Evolutionary conservation across 2,797 vertebrate genomes (phyloP).

Genomic region (Eremophila alpestris): DNA sequence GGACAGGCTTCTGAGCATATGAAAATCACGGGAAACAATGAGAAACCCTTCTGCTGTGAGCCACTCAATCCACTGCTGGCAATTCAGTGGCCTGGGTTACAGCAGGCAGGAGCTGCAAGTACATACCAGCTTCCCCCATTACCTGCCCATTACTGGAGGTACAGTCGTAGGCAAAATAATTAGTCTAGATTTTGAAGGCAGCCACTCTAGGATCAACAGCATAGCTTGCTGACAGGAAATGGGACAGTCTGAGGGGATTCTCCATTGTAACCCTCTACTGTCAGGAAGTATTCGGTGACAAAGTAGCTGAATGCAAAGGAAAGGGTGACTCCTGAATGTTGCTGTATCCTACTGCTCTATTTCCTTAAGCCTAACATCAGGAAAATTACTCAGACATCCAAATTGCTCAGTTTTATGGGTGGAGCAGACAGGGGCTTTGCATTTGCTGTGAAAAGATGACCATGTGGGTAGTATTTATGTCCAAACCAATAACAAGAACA

Average conservation of each 20-base stretch:
- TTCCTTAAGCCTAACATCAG: neutral
- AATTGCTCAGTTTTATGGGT: neutral
- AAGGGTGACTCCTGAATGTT: neutral
- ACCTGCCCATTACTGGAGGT: neutral
- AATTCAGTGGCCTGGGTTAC: neutral
- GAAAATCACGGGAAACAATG: neutral
- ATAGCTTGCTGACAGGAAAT: neutral
- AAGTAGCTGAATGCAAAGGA: neutral
- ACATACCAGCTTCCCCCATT: neutral
- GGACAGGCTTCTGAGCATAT: neutral
- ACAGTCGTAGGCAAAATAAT: neutral
- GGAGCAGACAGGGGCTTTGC: neutral
- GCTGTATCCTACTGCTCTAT: neutral
- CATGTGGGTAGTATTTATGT: neutral
- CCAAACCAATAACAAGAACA: neutral
- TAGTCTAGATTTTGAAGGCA: neutral
- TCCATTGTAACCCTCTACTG: neutral
- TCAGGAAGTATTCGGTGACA: neutral
- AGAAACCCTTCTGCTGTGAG: neutral
- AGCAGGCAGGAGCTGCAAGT: neutral
- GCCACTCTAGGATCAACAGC: neutral
- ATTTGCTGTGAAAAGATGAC: neutral
- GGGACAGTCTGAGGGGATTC: neutral
- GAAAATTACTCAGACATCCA: neutral
- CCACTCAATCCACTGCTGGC: neutral